Evolutionary conservation across 2,888 invertebrate species (phyloP).

Genomic region (Liposcelis brunnea): DNA sequence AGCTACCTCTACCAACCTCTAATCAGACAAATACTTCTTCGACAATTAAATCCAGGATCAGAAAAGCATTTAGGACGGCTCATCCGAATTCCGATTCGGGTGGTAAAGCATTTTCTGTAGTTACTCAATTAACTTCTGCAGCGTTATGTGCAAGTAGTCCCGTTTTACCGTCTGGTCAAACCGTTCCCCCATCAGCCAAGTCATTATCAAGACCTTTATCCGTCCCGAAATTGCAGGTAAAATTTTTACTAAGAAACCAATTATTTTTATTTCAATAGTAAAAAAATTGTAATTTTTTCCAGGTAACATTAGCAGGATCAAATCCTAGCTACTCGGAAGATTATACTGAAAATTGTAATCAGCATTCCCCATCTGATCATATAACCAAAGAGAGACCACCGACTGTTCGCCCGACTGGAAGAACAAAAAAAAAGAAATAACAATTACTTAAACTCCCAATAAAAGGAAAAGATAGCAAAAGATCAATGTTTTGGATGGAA

Average conservation of each 20-base stretch:
- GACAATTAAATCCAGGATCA: constrained; percentile 33
- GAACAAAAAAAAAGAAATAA: constrained; percentile 32
- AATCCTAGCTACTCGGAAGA: neutral
- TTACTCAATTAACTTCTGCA: constrained; percentile 39
- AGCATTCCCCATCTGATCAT: neutral
- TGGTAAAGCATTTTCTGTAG: constrained; percentile 21
- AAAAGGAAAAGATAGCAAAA: constrained; percentile 14
- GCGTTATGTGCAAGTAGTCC: constrained; percentile 42
- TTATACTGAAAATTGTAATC: neutral
- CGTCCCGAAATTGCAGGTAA: constrained; percentile 35
- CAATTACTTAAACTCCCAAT: constrained; percentile 16
- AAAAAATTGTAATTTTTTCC: constrained; percentile 1
- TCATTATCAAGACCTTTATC: constrained; percentile 37
- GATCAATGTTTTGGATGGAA: constrained; percentile 9
- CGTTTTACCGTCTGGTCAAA: constrained; percentile 34
- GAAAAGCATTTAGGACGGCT: constrained; percentile 37
- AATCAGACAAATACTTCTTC: constrained; percentile 29
- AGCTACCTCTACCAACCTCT: constrained; percentile 21
- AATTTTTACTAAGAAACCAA: constrained; percentile 14
- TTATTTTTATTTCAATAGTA: too few species aligned
- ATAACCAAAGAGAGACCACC: constrained; percentile 10
- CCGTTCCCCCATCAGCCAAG: constrained; percentile 35
- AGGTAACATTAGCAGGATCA: constrained; percentile 4
- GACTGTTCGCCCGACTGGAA: constrained; percentile 12
- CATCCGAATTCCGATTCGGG: constrained; percentile 23